Evolutionary conservation across 2,797 vertebrate genomes (phyloP).

Genomic region (Ambastaia sidthimunki): DNA sequence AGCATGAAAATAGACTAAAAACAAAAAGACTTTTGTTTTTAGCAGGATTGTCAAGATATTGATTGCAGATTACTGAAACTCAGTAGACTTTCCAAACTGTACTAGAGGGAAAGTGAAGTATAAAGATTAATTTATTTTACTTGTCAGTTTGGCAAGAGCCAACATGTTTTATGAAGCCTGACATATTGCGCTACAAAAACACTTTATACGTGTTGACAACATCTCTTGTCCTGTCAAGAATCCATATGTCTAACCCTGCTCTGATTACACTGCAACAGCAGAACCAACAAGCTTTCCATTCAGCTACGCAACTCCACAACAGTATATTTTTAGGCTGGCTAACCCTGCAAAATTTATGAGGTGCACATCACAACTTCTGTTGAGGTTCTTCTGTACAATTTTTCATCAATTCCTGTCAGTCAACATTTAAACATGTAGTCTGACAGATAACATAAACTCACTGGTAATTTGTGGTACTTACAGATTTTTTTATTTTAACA

Average conservation of each 20-base stretch:
- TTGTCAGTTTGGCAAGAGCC: slow-evolving; percentile 42
- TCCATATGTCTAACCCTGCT: slow-evolving; percentile 29
- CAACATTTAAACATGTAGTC: background rate
- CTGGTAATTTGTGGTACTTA: background rate
- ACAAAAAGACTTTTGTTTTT: too few species aligned
- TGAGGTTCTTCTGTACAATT: slow-evolving; percentile 3
- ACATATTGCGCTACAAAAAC: slow-evolving; percentile 11
- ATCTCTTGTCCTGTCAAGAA: slow-evolving; percentile 24
- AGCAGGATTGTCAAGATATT: background rate
- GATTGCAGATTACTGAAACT: slow-evolving; percentile 1
- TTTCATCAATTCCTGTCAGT: slow-evolving; percentile 19
- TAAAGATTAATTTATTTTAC: slow-evolving; percentile 40
- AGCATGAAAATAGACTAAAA: too few species aligned
- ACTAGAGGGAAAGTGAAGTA: background rate
- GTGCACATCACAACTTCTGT: background rate
- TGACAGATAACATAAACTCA: background rate
- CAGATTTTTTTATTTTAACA: background rate
- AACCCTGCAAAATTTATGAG: slow-evolving; percentile 25
- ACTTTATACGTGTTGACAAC: slow-evolving; percentile 28
- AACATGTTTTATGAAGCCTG: slow-evolving; percentile 37
- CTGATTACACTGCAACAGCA: slow-evolving; percentile 36
- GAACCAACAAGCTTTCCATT: background rate
- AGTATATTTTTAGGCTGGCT: slow-evolving; percentile 32
- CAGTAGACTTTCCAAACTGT: background rate
- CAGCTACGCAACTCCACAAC: slow-evolving; percentile 9